phyloP scores from a whole-genome alignment of 2,113 vertebrate species.

The Silurus asotus region DNA sequence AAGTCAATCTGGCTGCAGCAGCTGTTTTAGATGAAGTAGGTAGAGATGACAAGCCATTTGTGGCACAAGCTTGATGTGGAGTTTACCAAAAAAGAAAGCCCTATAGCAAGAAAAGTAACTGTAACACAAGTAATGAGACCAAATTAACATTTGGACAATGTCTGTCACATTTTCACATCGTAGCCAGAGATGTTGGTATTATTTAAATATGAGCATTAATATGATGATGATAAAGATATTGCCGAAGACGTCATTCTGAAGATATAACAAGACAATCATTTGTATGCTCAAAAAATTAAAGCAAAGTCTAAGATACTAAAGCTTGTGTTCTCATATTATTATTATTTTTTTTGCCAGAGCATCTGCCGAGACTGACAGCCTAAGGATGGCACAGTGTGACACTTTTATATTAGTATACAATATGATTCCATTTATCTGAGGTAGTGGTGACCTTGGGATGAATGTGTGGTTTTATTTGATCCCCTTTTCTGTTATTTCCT shows the following conservation, averaged over 20 bases:
- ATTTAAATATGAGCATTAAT: neutral
- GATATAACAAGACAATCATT: too few relatives aligned
- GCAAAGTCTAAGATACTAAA: neutral
- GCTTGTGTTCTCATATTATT: neutral
- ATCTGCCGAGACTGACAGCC: neutral
- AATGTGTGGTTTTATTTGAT: neutral
- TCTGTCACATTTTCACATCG: neutral
- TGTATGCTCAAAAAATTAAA: too few relatives aligned
- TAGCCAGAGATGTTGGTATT: neutral
- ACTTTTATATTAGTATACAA: neutral
- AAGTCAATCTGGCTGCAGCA: slow-evolving; percentile 53
- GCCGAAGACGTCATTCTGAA: too few relatives aligned
- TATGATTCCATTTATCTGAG: neutral
- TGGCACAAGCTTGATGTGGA: neutral
- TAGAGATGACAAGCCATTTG: neutral
- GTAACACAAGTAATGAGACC: neutral
- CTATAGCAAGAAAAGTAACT: neutral
- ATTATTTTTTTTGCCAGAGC: neutral
- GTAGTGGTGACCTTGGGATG: neutral
- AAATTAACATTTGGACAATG: neutral
- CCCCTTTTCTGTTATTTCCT: neutral
- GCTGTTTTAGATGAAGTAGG: slow-evolving; percentile 40
- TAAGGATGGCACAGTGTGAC: neutral
- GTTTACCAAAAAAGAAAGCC: neutral
- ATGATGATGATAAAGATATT: too few relatives aligned